These are phyloP conservation scores for Paradisaea rubra DNA, from an alignment of 2,113 vertebrate genomes.

Conservation along the genomic window DNA sequence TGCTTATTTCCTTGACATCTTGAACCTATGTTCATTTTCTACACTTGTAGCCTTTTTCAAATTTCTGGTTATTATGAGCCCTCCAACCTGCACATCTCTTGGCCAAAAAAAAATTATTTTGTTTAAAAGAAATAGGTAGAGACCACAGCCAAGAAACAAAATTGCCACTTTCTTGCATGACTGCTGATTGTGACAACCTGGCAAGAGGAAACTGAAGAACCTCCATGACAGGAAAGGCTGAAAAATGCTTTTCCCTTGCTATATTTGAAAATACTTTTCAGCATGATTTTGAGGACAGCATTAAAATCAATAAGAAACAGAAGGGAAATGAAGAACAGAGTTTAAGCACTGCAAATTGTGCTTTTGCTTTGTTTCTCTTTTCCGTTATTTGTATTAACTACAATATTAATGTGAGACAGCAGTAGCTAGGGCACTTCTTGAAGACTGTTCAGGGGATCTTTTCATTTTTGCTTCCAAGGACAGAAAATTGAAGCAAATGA, in stretches of 20 bases:
- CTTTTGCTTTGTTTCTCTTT: neutral
- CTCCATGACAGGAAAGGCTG: neutral
- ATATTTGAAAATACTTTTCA: neutral
- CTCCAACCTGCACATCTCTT: neutral
- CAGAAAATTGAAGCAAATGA: neutral
- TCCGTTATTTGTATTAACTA: neutral
- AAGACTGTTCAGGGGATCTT: neutral
- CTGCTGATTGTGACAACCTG: neutral
- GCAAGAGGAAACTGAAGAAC: neutral
- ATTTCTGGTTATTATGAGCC: neutral
- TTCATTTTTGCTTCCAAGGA: neutral
- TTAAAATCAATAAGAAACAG: neutral
- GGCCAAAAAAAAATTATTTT: neutral
- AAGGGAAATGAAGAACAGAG: neutral
- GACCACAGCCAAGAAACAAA: neutral
- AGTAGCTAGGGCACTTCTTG: neutral
- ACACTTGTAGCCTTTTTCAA: neutral
- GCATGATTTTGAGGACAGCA: neutral
- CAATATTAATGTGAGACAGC: neutral
- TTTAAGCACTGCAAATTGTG: neutral
- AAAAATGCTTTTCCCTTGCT: neutral
- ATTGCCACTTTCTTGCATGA: neutral
- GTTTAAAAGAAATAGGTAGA: neutral
- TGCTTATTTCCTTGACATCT: neutral
- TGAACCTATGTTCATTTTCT: neutral